Base-by-base conservation (phyloP, 2,888 invertebrate species). In the Elgonia sp. region DNA sequence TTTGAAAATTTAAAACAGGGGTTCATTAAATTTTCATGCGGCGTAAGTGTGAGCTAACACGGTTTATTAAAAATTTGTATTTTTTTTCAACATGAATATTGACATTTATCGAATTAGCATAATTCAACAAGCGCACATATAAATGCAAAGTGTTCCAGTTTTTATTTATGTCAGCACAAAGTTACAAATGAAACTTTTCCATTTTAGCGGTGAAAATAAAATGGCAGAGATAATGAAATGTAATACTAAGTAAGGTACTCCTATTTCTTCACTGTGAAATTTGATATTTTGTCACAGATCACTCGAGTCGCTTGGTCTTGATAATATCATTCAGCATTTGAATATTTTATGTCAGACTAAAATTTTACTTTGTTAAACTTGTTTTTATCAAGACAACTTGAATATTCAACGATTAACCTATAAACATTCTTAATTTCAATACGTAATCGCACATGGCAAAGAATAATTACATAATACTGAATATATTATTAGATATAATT, bases 171-270 rank as follows among this genome's bases (percentile, higher is more conserved):
- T 20, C 57, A 14, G 14, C 18, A 42, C 46, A 9, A 72, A 72
- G 63, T 57, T 82, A 55, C 55, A 73, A 82, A 73, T 73, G 82
- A 16, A 72, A 63, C 40, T 73, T 65, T 81, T 72, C 42, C 72
- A 81, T 72, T 81, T 72, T 82, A 79, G 60, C 29, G 60, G 14
- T 63, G 63, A 37, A 72, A 82, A 82, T 82, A 65, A 82, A 55
- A 82, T 82, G 72, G 65, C 37, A 73, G 82, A 73, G 63, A 73
- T 82, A 82, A 82, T 73, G 82, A 82, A 82, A 82, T 37, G 57
- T 73, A 63, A 82, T 55, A 82, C 65, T 73, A 55, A 73, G 55
- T 57, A 65, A 62, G 82, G 53, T 65, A 72, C 73, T 82, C 73
- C 73, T 73, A 82, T 65, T 82, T 82, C 73, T n/a, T 65, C 55